Conservation (phyloP, 1,140 invertebrate species). For the Glomeris maerens region DNA sequence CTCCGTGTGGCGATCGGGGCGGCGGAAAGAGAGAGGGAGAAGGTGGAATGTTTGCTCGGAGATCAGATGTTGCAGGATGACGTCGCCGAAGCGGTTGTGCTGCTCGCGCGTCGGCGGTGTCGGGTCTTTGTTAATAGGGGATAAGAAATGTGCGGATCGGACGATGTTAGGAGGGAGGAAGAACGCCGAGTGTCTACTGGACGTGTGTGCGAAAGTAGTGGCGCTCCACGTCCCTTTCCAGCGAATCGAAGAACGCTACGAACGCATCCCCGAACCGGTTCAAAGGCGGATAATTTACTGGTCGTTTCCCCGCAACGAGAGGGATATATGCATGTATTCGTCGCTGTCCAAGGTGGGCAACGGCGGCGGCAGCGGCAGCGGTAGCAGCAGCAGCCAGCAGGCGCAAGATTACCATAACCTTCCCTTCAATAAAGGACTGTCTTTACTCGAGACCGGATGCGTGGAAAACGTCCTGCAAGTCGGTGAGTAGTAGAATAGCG, state of each 20-base stretch:
- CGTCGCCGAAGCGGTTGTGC: constrained; percentile 32
- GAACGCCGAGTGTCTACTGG: constrained; percentile 45
- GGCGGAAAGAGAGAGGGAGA: too few relatives aligned
- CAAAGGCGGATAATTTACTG: constrained; percentile 72
- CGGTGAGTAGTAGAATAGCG: constrained; percentile 46
- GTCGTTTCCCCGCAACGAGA: constrained; percentile 71
- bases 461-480: constrained; percentile 75
- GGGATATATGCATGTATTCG: constrained; percentile 78
- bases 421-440: constrained; percentile 69
- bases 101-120: constrained; percentile 22
- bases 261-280: constrained; percentile 72
- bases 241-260: constrained; percentile 67
- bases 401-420: constrained; percentile 52
- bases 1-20: constrained; percentile 13
- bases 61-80: constrained; percentile 32
- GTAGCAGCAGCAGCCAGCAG: constrained; percentile 22
- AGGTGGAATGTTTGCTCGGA: too few relatives aligned
- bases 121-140: constrained; percentile 17
- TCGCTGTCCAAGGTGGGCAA: constrained; percentile 52
- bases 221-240: constrained; percentile 72
- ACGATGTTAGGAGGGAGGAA: constrained; percentile 21
- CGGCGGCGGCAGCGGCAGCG: too few relatives aligned
- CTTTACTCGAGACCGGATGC: constrained; percentile 58
- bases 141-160: too few relatives aligned
- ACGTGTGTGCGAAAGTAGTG: constrained; percentile 66